These are phyloP conservation scores for Chaetodon trifasciatus DNA, from an alignment of 2,797 vertebrate species.

Conservation along the genomic window DNA sequence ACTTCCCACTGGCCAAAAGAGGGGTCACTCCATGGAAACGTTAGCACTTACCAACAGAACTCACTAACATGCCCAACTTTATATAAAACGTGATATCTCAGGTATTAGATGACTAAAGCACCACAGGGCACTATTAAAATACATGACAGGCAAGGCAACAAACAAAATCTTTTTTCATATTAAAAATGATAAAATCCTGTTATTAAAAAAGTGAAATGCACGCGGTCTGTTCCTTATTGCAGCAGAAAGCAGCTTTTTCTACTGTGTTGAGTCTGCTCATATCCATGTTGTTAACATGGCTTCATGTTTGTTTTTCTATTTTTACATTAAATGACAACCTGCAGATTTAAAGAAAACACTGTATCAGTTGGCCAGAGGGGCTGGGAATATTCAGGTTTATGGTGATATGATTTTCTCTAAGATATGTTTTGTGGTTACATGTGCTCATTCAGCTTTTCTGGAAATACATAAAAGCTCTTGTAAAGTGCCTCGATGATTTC, in stretches of 20 bases:
- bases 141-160: neutral
- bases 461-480: constrained; percentile 63
- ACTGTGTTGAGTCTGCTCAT: constrained; percentile 29
- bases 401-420: constrained; percentile 68
- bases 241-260: neutral
- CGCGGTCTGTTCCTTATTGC: neutral
- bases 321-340: constrained; percentile 67
- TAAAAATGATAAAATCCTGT: neutral
- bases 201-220: neutral
- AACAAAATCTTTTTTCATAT: neutral
- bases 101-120: neutral
- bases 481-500: constrained; percentile 61
- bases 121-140: neutral
- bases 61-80: constrained; percentile 9
- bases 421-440: constrained; percentile 74
- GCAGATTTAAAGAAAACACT: constrained; percentile 51
- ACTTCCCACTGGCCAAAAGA: neutral
- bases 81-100: constrained; percentile 1
- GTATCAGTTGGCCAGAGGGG: constrained; percentile 35
- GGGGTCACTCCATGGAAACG: constrained; percentile 30
- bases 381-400: constrained; percentile 65
- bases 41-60: constrained; percentile 66
- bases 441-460: constrained; percentile 66
- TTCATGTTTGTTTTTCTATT: constrained; percentile 60
- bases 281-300: constrained; percentile 33